Evolutionary conservation across 2,888 invertebrate genomes (phyloP).

Genomic region (Miltochrista miniata): DNA sequence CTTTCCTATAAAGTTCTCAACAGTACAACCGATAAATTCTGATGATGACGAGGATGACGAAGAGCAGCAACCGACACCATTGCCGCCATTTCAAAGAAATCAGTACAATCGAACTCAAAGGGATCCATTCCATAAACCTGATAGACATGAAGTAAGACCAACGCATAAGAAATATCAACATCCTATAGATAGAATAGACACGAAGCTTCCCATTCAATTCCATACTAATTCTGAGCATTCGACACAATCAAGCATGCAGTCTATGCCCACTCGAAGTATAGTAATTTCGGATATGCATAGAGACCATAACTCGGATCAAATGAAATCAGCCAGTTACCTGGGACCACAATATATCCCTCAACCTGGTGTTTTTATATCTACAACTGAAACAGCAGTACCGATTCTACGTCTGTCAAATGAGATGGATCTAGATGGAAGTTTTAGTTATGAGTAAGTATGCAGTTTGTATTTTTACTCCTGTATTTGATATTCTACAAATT

Average conservation of each 20-base stretch:
- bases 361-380: constrained; percentile 56
- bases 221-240: constrained; percentile 25
- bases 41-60: constrained; percentile 51
- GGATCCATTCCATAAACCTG: constrained; percentile 29
- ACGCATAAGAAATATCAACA: constrained; percentile 50
- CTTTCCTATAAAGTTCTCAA: constrained; percentile 60
- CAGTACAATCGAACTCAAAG: constrained; percentile 51
- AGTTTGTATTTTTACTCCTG: background rate
- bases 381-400: constrained; percentile 77
- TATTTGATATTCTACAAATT: background rate
- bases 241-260: constrained; percentile 41
- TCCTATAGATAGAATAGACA: constrained; percentile 65
- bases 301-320: constrained; percentile 58
- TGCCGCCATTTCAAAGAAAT: constrained; percentile 24
- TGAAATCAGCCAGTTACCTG: constrained; percentile 55
- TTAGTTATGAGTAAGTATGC: constrained; percentile 79
- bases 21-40: constrained; percentile 53
- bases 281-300: constrained; percentile 63
- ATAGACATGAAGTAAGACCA: constrained; percentile 53
- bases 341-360: constrained; percentile 57
- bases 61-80: constrained; percentile 36
- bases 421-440: constrained; percentile 83
- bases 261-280: constrained; percentile 57
- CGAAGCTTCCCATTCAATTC: constrained; percentile 51
- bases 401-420: constrained; percentile 80